Evolutionary conservation across 2,888 invertebrate genomes (phyloP).

Genomic region (Scrobipalpa costella): DNA sequence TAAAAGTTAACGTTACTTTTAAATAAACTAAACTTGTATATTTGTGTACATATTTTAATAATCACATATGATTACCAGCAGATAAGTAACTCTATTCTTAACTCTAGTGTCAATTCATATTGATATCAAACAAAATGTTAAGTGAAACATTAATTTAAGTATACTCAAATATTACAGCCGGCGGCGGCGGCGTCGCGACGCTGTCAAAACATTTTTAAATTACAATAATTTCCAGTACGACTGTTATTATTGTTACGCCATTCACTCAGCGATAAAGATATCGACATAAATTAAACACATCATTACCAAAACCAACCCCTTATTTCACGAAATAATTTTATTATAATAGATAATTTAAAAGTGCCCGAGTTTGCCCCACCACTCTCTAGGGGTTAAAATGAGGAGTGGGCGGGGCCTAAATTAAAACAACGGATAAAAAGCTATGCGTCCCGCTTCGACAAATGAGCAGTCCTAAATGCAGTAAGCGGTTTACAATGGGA

Average conservation of each 20-base stretch:
- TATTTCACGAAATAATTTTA: constrained; percentile 79
- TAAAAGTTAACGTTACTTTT: background rate
- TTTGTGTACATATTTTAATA: too few species aligned
- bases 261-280: constrained; percentile 52
- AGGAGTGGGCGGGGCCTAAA: constrained; percentile 69
- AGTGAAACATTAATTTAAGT: background rate
- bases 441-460: constrained; percentile 68
- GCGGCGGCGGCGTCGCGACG: constrained; percentile 11
- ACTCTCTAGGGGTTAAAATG: constrained; percentile 62
- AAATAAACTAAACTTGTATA: too few species aligned
- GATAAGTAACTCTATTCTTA: too few species aligned
- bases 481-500: constrained; percentile 77
- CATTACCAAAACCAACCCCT: constrained; percentile 79
- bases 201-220: constrained; percentile 16
- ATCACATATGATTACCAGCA: too few species aligned
- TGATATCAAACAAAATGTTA: background rate
- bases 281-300: constrained; percentile 74
- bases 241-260: constrained; percentile 41
- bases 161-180: background rate
- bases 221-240: constrained; percentile 21
- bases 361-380: constrained; percentile 77
- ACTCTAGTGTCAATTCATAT: background rate
- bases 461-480: constrained; percentile 75
- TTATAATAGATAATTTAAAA: constrained; percentile 81
- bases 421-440: constrained; percentile 62